These are phyloP conservation scores for Cardiocondyla obscurior DNA, from an alignment of 1,140 invertebrate species.

Conservation along the genomic window DNA sequence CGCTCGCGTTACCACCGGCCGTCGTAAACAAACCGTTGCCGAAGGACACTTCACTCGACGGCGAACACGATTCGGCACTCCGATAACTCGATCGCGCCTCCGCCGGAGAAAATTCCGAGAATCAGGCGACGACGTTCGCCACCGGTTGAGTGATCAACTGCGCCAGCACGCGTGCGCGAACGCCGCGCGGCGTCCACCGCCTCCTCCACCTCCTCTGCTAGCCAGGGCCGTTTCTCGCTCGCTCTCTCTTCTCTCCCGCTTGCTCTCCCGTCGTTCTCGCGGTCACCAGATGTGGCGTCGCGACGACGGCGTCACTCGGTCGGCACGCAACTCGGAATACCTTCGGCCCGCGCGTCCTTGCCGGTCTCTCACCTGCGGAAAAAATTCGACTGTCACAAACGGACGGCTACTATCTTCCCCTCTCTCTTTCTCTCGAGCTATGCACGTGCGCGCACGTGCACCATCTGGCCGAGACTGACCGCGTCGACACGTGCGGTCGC, in stretches of 20 bases:
- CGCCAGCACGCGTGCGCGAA: conserved; percentile 19
- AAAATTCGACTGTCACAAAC: conserved; percentile 46
- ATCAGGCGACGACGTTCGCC: conserved; percentile 24
- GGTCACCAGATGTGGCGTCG: conserved; percentile 41
- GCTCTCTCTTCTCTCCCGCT: no score
- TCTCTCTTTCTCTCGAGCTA: not conserved
- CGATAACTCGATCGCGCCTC: not conserved
- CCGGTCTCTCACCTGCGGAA: conserved; percentile 39
- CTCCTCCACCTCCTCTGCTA: not conserved
- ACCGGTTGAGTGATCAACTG: conserved; percentile 44
- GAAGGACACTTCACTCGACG: not conserved
- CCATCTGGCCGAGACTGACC: conserved; percentile 18
- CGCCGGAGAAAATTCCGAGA: not conserved
- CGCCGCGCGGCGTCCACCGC: not conserved
- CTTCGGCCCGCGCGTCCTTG: not conserved
- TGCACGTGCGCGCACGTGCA: conserved; percentile 1
- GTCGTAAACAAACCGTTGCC: conserved; percentile 7
- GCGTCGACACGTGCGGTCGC: conserved; percentile 46
- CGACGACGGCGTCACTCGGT: conserved; percentile 25
- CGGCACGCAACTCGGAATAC: not conserved
- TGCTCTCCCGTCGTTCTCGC: not conserved
- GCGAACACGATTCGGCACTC: not conserved
- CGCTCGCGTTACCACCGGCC: not conserved
- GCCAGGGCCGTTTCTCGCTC: no score
- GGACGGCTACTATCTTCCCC: not conserved